These are phyloP conservation scores for Scolopax bukidnonensis DNA, from an alignment of 2,797 vertebrate genomes.

Conservation along the genomic window DNA sequence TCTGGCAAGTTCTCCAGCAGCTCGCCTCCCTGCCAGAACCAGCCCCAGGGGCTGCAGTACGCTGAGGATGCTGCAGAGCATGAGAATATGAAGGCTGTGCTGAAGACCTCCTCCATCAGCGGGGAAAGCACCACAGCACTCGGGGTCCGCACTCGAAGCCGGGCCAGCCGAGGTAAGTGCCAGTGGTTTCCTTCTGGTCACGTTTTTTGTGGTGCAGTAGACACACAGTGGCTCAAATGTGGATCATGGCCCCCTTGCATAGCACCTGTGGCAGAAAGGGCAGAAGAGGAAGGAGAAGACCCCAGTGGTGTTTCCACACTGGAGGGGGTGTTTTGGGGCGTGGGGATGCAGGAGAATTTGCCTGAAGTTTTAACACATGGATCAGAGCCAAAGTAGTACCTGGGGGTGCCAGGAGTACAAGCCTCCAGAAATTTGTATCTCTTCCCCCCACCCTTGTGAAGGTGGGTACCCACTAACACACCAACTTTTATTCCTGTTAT, in stretches of 20 bases:
- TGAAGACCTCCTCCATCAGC: slow-evolving; percentile 80
- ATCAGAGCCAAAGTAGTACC: neutral
- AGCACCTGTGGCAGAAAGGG: rapidly evolving
- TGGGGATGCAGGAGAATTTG: neutral
- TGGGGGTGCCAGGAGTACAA: neutral
- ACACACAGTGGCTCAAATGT: rapidly evolving
- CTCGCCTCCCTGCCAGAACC: slow-evolving; percentile 75
- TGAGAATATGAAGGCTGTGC: slow-evolving; percentile 95
- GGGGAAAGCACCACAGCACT: slow-evolving; percentile 79
- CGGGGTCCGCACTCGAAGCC: slow-evolving; percentile 87
- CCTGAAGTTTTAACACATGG: neutral
- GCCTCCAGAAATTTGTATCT: neutral
- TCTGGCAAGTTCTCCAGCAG: slow-evolving; percentile 89
- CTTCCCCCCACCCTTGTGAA: rapidly evolving
- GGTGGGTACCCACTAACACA: neutral
- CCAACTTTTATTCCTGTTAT: neutral
- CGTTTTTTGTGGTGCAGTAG: rapidly evolving
- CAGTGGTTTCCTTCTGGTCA: neutral
- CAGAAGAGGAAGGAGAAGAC: neutral
- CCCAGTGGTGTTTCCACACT: neutral
- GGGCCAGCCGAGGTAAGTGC: slow-evolving; percentile 82
- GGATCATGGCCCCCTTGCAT: rapidly evolving
- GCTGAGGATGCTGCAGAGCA: slow-evolving; percentile 91
- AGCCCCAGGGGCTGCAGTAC: slow-evolving; percentile 83
- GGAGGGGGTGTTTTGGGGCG: neutral